phyloP scores from a whole-genome alignment of 1,140 invertebrate species.

The Drosophila nigromelanica region DNA sequence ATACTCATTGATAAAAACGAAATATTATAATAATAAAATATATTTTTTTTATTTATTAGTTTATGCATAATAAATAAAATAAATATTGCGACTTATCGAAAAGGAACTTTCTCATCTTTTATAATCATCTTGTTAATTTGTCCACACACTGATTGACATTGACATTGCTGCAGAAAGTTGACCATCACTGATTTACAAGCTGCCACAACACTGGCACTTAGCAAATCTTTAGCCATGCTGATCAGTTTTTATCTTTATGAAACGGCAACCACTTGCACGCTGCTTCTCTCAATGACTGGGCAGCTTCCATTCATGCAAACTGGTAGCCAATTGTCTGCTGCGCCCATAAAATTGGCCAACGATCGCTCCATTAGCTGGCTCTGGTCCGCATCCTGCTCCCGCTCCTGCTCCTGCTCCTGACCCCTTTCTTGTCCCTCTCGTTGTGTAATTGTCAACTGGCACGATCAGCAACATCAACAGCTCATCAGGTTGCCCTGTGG shows the following conservation, averaged over 20 bases:
- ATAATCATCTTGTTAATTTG: conserved; percentile 36
- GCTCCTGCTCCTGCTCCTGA: conserved; percentile 7
- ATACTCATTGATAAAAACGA: too few species aligned
- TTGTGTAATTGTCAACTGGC: conserved; percentile 81
- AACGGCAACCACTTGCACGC: background rate
- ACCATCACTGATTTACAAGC: conserved; percentile 69
- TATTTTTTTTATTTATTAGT: too few species aligned
- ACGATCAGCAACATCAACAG: conserved; percentile 77
- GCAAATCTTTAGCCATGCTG: conserved; percentile 55
- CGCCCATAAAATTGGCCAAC: conserved; percentile 75
- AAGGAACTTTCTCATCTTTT: conserved; percentile 35
- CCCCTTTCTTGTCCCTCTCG: background rate
- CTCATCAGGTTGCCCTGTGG: conserved; percentile 63
- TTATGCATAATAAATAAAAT: too few species aligned
- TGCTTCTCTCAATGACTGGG: conserved; percentile 42
- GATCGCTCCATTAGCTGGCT: conserved; percentile 71
- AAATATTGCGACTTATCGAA: too few species aligned
- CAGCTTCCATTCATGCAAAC: conserved; percentile 71
- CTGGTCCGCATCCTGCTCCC: background rate
- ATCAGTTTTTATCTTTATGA: conserved; percentile 59
- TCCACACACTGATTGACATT: conserved; percentile 29
- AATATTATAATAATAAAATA: too few species aligned
- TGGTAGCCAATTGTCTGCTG: conserved; percentile 64
- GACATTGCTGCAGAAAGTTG: conserved; percentile 34
- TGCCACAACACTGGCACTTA: conserved; percentile 66